These are phyloP conservation scores for Synergus itoensis DNA, from an alignment of 2,888 invertebrate genomes.

Conservation along the genomic window DNA sequence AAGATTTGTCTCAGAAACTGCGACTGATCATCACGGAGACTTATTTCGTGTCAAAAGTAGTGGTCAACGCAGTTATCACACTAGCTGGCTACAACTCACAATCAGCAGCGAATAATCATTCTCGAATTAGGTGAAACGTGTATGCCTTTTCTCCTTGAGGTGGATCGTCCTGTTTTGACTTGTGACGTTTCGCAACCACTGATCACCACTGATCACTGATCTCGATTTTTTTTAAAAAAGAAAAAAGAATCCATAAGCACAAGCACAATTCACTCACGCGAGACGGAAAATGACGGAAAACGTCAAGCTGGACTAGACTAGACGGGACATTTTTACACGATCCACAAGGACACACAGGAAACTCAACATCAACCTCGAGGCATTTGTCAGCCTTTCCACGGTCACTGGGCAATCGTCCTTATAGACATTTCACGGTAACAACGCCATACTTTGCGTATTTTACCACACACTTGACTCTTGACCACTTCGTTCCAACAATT, in stretches of 20 bases:
- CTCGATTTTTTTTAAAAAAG: slow-evolving; percentile 40
- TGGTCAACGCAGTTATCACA: slow-evolving; percentile 49
- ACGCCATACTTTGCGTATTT: slow-evolving; percentile 46
- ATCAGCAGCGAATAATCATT: slow-evolving; percentile 37
- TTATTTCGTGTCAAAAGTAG: slow-evolving; percentile 39
- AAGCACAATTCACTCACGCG: slow-evolving; percentile 55
- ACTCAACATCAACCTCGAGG: slow-evolving; percentile 57
- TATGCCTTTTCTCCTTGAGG: slow-evolving; percentile 60
- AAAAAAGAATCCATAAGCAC: slow-evolving; percentile 52
- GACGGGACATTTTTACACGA: slow-evolving; percentile 57
- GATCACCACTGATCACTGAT: slow-evolving; percentile 48
- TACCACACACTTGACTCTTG: background rate
- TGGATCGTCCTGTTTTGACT: slow-evolving; percentile 65
- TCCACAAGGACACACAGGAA: slow-evolving; percentile 38
- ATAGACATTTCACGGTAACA: slow-evolving; percentile 63
- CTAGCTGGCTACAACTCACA: slow-evolving; percentile 43
- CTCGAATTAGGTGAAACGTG: slow-evolving; percentile 24
- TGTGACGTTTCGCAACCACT: slow-evolving; percentile 69
- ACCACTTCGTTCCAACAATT: slow-evolving; percentile 13
- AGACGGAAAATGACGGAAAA: slow-evolving; percentile 54
- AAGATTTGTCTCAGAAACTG: slow-evolving; percentile 19
- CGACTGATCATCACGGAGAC: slow-evolving; percentile 42
- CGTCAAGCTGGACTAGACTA: slow-evolving; percentile 50
- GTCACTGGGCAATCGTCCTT: slow-evolving; percentile 51
- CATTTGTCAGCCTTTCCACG: slow-evolving; percentile 53